phyloP scores from a whole-genome alignment of 1,140 invertebrate species.

The Latrodectus geometricus region DNA sequence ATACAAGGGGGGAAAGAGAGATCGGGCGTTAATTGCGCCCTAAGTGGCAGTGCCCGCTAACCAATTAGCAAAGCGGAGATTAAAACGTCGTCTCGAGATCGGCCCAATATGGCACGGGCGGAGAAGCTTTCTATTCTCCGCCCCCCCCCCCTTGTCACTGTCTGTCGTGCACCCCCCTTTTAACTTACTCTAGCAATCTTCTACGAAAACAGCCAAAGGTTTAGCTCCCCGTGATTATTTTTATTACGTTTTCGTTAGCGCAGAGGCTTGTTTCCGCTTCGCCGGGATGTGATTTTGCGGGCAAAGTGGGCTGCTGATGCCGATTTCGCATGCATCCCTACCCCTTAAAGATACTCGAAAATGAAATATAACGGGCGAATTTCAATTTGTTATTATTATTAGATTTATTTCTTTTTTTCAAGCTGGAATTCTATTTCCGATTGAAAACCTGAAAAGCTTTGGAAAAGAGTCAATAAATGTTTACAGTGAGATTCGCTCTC shows the following conservation, averaged over 20 bases:
- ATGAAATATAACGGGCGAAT: too few species aligned
- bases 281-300: slow-evolving; percentile 6
- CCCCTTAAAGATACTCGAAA: not conserved
- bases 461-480: too few species aligned
- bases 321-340: not conserved
- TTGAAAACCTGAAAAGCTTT: too few species aligned
- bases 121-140: not conserved
- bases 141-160: not conserved
- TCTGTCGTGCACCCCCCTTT: not conserved
- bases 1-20: not conserved
- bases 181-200: not conserved
- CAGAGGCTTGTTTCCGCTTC: slow-evolving; percentile 26
- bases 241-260: slow-evolving; percentile 32
- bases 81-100: slow-evolving; percentile 58
- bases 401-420: too few species aligned
- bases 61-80: slow-evolving; percentile 61
- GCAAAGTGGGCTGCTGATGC: slow-evolving; percentile 27
- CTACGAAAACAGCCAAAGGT: slow-evolving; percentile 33
- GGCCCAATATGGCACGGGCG: slow-evolving; percentile 58
- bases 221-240: slow-evolving; percentile 30
- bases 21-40: slow-evolving; percentile 49
- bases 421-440: too few species aligned
- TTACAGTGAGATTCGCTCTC: too few species aligned
- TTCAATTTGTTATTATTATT: too few species aligned
- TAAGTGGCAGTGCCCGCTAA: slow-evolving; percentile 60